phyloP scores from a whole-genome alignment of 2,797 vertebrate species.

The Macrochelys suwanniensis region DNA sequence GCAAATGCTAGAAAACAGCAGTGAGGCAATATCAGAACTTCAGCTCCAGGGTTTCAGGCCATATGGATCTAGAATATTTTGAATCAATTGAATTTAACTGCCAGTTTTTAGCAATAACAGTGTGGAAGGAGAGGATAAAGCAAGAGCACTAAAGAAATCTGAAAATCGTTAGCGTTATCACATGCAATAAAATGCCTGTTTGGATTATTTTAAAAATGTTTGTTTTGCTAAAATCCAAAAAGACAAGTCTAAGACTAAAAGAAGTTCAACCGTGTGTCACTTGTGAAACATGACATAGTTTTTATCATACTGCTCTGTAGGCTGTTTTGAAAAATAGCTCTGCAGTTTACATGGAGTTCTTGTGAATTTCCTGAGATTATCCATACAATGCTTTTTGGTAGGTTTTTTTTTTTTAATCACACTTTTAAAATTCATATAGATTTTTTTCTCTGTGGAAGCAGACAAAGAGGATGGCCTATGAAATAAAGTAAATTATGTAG shows the following conservation, averaged over 20 bases:
- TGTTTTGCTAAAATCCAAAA: conserved; percentile 73
- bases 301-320: conserved; percentile 25
- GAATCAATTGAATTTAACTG: conserved; percentile 88
- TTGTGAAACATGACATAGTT: conserved; percentile 29
- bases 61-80: conserved; percentile 94
- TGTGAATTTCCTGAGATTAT: background rate
- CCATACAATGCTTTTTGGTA: rapidly evolving
- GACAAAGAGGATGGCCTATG: background rate
- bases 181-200: conserved; percentile 72
- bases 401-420: background rate
- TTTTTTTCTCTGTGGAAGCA: background rate
- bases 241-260: conserved; percentile 53
- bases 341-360: conserved; percentile 18
- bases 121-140: conserved; percentile 80
- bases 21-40: conserved; percentile 90
- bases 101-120: conserved; percentile 82
- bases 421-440: background rate
- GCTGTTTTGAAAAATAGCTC: background rate
- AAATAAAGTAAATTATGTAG: background rate
- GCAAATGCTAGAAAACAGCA: conserved; percentile 90
- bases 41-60: conserved; percentile 93
- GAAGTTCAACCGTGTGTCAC: conserved; percentile 33
- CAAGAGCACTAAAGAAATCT: conserved; percentile 78
- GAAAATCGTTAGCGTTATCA: conserved; percentile 70
- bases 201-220: conserved; percentile 77